A percentile compares a stretch with the other conserved stretches of the same genome.
Evolutionary conservation across 1,140 invertebrate genomes (phyloP).

Genomic region (Meloidogyne exigua): DNA sequence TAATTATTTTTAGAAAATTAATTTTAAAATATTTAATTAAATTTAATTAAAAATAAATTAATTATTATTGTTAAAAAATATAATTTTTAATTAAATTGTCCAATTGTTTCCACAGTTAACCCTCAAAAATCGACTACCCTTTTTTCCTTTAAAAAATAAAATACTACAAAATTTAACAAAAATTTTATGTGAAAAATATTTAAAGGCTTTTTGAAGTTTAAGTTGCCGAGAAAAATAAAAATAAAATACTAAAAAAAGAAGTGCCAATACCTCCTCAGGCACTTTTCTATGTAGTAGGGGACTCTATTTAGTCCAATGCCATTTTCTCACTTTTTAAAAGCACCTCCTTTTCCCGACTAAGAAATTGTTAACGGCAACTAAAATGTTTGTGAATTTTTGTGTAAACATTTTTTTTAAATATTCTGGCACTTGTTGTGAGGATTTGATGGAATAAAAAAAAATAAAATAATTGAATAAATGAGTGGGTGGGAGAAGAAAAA

Average conservation of each 20-base stretch:
- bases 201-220: neutral
- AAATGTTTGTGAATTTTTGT: neutral
- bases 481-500: neutral
- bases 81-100: no score
- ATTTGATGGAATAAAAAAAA: conserved; percentile 1
- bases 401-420: neutral
- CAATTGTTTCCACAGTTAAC: no score
- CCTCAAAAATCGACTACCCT: no score
- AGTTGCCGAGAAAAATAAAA: neutral
- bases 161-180: neutral
- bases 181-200: neutral
- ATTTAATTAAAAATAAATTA: no score
- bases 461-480: neutral
- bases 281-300: neutral
- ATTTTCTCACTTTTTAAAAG: neutral
- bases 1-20: no score
- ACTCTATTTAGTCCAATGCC: neutral
- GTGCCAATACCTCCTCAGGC: neutral
- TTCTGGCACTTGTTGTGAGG: neutral
- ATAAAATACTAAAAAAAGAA: neutral
- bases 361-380: neutral
- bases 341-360: neutral
- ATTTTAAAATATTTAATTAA: no score
- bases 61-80: no score
- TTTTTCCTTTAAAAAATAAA: neutral